Conservation (phyloP, 2,797 vertebrate genomes). For the Labroides dimidiatus region DNA sequence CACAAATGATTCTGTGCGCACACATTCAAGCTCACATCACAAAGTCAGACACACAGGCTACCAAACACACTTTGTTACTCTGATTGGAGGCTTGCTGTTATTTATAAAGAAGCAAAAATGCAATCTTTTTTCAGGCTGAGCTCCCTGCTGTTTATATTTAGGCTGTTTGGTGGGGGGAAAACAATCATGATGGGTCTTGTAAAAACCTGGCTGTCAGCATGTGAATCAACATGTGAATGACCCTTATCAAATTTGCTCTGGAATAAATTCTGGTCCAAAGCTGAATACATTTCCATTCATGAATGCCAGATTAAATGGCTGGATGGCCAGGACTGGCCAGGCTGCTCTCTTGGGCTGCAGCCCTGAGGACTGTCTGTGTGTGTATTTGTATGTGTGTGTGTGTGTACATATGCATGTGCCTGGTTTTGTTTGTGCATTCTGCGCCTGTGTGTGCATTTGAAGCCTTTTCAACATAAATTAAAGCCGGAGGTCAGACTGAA, state of each 20-base stretch:
- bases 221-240: constrained; percentile 78
- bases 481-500: constrained; percentile 54
- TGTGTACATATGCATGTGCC: constrained; percentile 8
- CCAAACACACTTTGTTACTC: constrained; percentile 23
- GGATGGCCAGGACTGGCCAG: constrained; percentile 49
- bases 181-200: constrained; percentile 58
- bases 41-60: constrained; percentile 26
- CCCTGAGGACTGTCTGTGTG: constrained; percentile 30
- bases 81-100: constrained; percentile 62
- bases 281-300: constrained; percentile 78
- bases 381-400: constrained; percentile 3
- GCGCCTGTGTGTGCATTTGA: constrained; percentile 1
- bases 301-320: constrained; percentile 70
- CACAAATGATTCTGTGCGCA: constrained; percentile 18
- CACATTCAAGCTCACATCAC: constrained; percentile 15
- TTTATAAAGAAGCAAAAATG: constrained; percentile 45
- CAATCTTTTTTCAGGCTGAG: constrained; percentile 33
- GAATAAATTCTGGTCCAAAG: constrained; percentile 66
- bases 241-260: constrained; percentile 80
- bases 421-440: constrained; percentile 40
- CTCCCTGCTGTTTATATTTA: constrained; percentile 62
- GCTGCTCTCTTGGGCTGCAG: constrained; percentile 26
- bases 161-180: constrained; percentile 45
- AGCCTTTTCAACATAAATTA: constrained; percentile 42
- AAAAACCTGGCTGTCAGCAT: constrained; percentile 66